Conservation (phyloP, 2,113 vertebrate species). For the Ceyx melanurus region DNA sequence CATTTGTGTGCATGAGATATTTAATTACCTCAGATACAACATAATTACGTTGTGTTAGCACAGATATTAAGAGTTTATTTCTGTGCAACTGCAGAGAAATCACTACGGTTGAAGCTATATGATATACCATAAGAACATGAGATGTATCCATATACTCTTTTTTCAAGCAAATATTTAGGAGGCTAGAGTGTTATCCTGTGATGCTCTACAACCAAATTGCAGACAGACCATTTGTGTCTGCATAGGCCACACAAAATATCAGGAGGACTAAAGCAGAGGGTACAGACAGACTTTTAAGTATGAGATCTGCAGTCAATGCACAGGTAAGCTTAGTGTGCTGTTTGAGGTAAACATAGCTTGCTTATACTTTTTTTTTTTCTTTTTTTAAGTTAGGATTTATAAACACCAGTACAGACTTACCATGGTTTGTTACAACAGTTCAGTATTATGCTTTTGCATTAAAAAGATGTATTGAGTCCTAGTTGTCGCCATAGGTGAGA, state of each 20-base stretch:
- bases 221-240: not conserved
- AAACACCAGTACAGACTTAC: not conserved
- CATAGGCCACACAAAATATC: not conserved
- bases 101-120: not conserved
- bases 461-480: not conserved
- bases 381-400: not conserved
- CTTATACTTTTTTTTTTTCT: not conserved
- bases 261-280: not conserved
- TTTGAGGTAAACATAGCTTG: not conserved
- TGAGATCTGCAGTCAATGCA: not conserved
- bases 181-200: not conserved
- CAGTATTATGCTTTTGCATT: not conserved
- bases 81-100: not conserved
- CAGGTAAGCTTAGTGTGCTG: not conserved
- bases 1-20: not conserved
- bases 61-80: not conserved
- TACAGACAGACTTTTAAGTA: not conserved
- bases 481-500: not conserved
- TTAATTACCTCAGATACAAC: not conserved
- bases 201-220: not conserved
- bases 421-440: not conserved
- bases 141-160: not conserved
- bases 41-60: not conserved
- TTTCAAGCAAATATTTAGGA: not conserved
- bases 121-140: not conserved